Conservation (phyloP, 2,888 invertebrate species). For the Linnaemya vulpina region DNA sequence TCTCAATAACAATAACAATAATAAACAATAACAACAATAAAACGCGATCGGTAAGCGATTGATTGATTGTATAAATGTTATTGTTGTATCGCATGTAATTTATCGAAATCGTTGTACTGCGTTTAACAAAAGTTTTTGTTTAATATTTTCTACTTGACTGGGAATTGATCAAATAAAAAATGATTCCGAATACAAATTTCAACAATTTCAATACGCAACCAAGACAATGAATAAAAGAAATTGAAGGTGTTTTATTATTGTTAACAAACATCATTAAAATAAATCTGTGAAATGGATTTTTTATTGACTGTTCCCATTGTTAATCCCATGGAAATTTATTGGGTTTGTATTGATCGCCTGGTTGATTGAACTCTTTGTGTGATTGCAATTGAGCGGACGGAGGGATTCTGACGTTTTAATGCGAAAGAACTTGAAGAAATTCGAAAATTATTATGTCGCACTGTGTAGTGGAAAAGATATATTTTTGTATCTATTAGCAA, state of each 20-base stretch:
- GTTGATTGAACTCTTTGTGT: neutral
- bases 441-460: no score
- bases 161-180: slow-evolving; percentile 46
- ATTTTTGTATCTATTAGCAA: no score
- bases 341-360: neutral
- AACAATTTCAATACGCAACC: slow-evolving; percentile 12
- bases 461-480: no score
- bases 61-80: slow-evolving; percentile 71
- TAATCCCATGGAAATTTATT: neutral
- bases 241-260: slow-evolving; percentile 62
- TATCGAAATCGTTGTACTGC: slow-evolving; percentile 61
- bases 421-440: neutral
- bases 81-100: slow-evolving; percentile 70
- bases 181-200: slow-evolving; percentile 31
- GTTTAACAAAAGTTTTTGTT: slow-evolving; percentile 34
- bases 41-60: slow-evolving; percentile 70
- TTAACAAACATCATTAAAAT: slow-evolving; percentile 38
- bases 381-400: no score
- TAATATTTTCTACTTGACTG: slow-evolving; percentile 19
- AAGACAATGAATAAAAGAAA: slow-evolving; percentile 28
- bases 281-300: neutral
- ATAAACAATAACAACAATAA: slow-evolving; percentile 53
- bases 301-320: slow-evolving; percentile 11
- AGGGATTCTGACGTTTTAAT: neutral
- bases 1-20: slow-evolving; percentile 39